Conservation (phyloP, 2,797 vertebrate genomes). For the Galago senegalensis region DNA sequence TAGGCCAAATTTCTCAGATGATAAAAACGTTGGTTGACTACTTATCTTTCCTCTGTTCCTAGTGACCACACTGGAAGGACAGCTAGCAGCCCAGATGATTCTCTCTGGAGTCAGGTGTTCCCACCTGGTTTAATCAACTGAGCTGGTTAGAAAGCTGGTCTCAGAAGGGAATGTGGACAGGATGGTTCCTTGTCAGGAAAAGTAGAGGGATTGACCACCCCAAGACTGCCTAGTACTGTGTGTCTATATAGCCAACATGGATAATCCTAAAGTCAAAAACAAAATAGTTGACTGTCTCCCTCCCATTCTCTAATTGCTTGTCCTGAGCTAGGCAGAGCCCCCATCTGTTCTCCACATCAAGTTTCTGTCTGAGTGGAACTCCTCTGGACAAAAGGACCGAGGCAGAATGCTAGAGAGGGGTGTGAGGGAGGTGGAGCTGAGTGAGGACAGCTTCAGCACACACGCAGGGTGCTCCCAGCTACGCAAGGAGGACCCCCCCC, state of each 20-base stretch:
- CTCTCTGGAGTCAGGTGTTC: background rate
- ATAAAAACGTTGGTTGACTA: background rate
- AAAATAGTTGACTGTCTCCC: background rate
- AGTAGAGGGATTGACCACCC: background rate
- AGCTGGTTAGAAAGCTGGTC: background rate
- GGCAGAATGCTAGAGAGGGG: background rate
- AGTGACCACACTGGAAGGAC: background rate
- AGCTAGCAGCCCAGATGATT: background rate
- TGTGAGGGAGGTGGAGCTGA: accelerated
- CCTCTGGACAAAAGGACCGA: background rate
- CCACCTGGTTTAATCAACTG: background rate
- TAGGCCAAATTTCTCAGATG: conserved; percentile 1
- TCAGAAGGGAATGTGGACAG: background rate
- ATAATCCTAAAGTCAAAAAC: background rate
- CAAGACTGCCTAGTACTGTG: accelerated
- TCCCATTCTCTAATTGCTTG: background rate
- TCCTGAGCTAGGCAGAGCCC: background rate
- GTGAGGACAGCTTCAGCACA: background rate
- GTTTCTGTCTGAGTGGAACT: background rate
- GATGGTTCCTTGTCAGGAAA: background rate
- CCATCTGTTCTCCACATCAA: background rate
- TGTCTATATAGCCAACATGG: background rate
- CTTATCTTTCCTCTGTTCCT: background rate
- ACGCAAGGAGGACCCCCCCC: background rate
- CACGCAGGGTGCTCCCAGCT: background rate